phyloP scores from a whole-genome alignment of 2,797 vertebrate genomes.

The Gymnodraco acuticeps region DNA sequence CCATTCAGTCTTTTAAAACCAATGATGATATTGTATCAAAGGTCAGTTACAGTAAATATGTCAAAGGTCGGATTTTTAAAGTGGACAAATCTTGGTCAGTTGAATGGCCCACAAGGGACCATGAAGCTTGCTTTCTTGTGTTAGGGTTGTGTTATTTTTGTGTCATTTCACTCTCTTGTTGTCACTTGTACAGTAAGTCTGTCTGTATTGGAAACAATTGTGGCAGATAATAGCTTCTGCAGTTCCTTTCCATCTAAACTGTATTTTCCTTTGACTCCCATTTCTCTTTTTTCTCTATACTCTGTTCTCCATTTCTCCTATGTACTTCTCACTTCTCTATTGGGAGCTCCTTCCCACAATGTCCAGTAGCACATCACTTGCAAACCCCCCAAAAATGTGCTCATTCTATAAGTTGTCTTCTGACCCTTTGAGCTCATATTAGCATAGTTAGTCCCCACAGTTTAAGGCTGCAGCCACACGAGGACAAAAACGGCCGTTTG shows the following conservation, averaged over 20 bases:
- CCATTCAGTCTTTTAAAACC: neutral
- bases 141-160: neutral
- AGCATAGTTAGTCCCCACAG: slow-evolving; percentile 58
- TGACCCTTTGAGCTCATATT: slow-evolving; percentile 50
- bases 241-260: slow-evolving; percentile 3
- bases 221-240: slow-evolving; percentile 12
- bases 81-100: slow-evolving; percentile 16
- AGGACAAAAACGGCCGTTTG: too few relatives aligned
- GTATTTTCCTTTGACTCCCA: slow-evolving; percentile 1
- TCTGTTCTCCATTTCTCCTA: slow-evolving; percentile 19
- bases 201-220: neutral
- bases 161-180: slow-evolving; percentile 26
- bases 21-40: slow-evolving; percentile 11
- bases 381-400: slow-evolving; percentile 22
- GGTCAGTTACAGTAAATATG: slow-evolving; percentile 18
- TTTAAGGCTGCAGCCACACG: too few relatives aligned
- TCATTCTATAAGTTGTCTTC: slow-evolving; percentile 25
- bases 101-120: slow-evolving; percentile 5
- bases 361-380: slow-evolving; percentile 10
- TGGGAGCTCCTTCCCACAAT: slow-evolving; percentile 15
- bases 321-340: slow-evolving; percentile 21
- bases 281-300: slow-evolving; percentile 12
- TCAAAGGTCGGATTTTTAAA: slow-evolving; percentile 20
- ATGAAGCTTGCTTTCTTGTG: slow-evolving; percentile 14
- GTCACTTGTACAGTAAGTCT: slow-evolving; percentile 11